Evolutionary conservation across 2,888 invertebrate genomes (phyloP).

Genomic region (Hipparchia semele): DNA sequence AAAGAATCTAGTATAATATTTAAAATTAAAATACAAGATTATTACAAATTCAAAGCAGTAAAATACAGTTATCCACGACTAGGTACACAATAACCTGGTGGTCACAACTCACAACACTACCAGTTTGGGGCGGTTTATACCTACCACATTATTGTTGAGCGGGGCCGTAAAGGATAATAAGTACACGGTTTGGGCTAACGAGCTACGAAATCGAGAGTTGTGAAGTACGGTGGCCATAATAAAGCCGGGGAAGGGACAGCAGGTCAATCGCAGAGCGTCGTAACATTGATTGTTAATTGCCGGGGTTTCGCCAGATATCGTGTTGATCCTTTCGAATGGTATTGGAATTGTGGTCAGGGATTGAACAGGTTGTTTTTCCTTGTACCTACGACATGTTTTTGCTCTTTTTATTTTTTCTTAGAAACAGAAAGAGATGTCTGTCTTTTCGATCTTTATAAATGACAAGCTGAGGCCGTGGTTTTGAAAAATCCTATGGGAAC

Average conservation of each 20-base stretch:
- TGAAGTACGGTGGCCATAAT: conserved; percentile 47
- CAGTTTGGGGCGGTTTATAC: conserved; percentile 8
- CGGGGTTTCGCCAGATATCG: conserved; percentile 32
- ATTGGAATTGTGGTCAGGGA: conserved; percentile 8
- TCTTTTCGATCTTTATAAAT: no score
- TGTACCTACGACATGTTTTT: neutral
- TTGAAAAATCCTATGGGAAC: no score
- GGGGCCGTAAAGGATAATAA: conserved; percentile 56
- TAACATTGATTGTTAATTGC: conserved; percentile 49
- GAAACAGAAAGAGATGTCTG: no score
- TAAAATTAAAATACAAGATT: neutral
- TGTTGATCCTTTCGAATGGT: conserved; percentile 23
- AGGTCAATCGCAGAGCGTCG: conserved; percentile 31
- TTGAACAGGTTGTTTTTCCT: conserved; percentile 8
- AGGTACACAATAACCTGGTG: neutral
- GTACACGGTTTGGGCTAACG: conserved; percentile 52
- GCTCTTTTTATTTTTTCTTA: no score
- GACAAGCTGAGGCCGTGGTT: no score
- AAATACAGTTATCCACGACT: neutral
- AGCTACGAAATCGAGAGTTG: conserved; percentile 46
- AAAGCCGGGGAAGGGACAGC: conserved; percentile 40
- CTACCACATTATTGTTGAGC: conserved; percentile 36
- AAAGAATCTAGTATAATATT: neutral
- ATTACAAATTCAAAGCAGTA: no score
- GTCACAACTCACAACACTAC: neutral